phyloP scores from a whole-genome alignment of 1,140 invertebrate species.

The Sminthurinus signatus region DNA sequence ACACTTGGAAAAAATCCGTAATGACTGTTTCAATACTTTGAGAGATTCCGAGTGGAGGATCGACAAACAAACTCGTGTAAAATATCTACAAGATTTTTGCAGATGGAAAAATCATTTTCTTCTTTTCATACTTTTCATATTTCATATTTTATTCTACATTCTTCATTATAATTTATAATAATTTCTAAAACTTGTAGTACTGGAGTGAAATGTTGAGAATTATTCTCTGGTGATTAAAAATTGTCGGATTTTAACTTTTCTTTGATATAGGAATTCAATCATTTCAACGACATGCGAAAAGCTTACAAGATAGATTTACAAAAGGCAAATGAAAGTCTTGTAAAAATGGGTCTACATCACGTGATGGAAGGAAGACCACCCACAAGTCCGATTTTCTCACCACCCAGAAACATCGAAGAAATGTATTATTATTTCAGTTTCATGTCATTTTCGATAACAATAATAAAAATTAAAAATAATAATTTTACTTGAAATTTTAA shows the following conservation, averaged over 20 bases:
- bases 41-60: slow-evolving; percentile 52
- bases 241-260: background rate
- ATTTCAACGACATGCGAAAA: slow-evolving; percentile 41
- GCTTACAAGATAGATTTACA: slow-evolving; percentile 40
- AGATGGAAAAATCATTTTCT: no score
- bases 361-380: slow-evolving; percentile 33
- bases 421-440: no score
- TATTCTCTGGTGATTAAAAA: background rate
- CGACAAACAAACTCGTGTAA: slow-evolving; percentile 52
- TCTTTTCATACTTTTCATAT: no score
- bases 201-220: no score
- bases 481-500: no score
- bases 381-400: slow-evolving; percentile 35
- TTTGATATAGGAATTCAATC: slow-evolving; percentile 42
- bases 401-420: no score
- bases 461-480: no score
- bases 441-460: no score
- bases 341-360: slow-evolving; percentile 31
- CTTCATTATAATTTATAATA: no score
- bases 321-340: slow-evolving; percentile 39
- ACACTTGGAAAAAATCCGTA: slow-evolving; percentile 48
- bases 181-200: no score
- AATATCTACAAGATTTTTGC: background rate
- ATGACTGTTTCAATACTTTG: slow-evolving; percentile 47
- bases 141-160: no score